Evolutionary conservation across 2,113 vertebrate species (phyloP).

Genomic region (Odontesthes bonariensis): DNA sequence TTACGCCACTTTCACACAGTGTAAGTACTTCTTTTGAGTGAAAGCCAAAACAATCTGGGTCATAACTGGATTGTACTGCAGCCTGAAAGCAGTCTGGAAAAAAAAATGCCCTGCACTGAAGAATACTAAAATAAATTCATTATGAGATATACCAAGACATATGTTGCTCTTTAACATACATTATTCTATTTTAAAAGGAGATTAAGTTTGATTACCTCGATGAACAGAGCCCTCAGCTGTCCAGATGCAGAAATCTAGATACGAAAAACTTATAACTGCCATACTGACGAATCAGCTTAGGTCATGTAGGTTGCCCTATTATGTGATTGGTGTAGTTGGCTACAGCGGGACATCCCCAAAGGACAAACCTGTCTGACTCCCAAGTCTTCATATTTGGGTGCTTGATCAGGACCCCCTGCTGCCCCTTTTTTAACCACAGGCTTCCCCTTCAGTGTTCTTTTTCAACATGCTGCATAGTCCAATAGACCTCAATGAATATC

Average conservation of each 20-base stretch:
- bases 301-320: neutral
- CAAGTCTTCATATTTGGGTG: too few relatives aligned
- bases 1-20: slow-evolving; percentile 23
- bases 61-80: slow-evolving; percentile 23
- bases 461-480: too few relatives aligned
- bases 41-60: slow-evolving; percentile 11
- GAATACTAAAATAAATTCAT: neutral
- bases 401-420: too few relatives aligned
- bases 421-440: too few relatives aligned
- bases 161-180: neutral
- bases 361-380: too few relatives aligned
- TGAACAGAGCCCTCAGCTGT: slow-evolving; percentile 7
- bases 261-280: slow-evolving; percentile 13
- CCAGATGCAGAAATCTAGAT: neutral
- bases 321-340: neutral
- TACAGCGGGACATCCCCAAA: neutral
- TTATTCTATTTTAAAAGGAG: slow-evolving; percentile 14
- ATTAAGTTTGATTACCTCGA: slow-evolving; percentile 27
- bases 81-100: slow-evolving; percentile 14
- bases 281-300: neutral
- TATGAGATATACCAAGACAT: neutral
- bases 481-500: too few relatives aligned
- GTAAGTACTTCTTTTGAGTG: slow-evolving; percentile 10
- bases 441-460: too few relatives aligned
- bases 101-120: slow-evolving; percentile 1